phyloP scores from a whole-genome alignment of 2,888 invertebrate genomes.

The Polyommatus icarus region DNA sequence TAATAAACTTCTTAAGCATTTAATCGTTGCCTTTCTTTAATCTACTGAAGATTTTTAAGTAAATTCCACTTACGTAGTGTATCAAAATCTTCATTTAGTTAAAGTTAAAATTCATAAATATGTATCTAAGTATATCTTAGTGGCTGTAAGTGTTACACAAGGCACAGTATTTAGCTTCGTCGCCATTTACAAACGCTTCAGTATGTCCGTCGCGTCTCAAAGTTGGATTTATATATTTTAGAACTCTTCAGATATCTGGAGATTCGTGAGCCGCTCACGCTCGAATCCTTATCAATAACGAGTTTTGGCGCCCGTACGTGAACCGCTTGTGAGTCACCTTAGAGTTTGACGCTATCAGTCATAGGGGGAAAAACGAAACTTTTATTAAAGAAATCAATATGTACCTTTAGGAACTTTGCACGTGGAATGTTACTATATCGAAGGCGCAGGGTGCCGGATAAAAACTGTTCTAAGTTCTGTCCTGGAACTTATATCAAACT shows the following conservation, averaged over 20 bases:
- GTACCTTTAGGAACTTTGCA: not conserved
- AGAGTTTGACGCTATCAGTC: not conserved
- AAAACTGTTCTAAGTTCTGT: no score
- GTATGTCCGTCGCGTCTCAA: conserved; percentile 23
- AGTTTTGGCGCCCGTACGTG: conserved; percentile 27
- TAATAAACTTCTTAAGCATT: no score
- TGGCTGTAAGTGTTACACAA: no score
- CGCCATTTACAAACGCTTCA: not conserved
- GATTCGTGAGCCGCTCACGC: conserved; percentile 33
- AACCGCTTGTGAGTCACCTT: not conserved
- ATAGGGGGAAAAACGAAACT: not conserved
- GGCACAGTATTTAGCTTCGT: not conserved
- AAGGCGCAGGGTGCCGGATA: no score
- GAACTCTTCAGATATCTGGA: conserved; percentile 29
- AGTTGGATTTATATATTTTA: conserved; percentile 30
- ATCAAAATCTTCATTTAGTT: no score
- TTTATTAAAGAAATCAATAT: not conserved
- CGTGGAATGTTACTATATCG: not conserved
- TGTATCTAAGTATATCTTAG: no score
- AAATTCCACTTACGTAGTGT: no score
- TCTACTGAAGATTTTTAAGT: no score
- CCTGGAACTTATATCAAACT: no score
- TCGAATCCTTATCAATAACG: conserved; percentile 31
- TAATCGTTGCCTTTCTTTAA: no score
- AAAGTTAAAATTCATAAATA: no score